Base-by-base conservation (phyloP, 1,140 invertebrate species). In the Chymomyza costata region DNA sequence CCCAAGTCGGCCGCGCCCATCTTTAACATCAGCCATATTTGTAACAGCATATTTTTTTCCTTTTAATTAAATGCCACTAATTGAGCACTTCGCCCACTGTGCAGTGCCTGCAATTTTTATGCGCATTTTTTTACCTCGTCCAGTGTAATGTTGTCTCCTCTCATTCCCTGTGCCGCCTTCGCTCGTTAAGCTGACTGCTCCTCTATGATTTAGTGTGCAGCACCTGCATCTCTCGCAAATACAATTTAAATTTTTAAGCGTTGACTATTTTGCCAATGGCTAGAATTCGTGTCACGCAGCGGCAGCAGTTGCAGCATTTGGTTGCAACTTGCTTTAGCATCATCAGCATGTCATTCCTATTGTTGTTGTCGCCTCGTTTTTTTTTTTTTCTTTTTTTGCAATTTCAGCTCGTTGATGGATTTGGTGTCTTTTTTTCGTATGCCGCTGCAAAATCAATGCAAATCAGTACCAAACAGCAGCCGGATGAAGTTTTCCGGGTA, bases 161-260 rank as follows among this genome's bases (percentile, higher is more conserved):
- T 45, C 43, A 57, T 48, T 50, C 45, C 63, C 31, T 40, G 38
- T 62, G 68, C 73, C 69, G 70, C 70, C 61, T 59, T 80, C 73
- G 58, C 73, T 78, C 71, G 73, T 78, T 78, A 78, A 67, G 73
- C 47, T 32, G 61, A 14, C 15, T 17, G 48, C 38, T 35, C 35
- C 58, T 49, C 69, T 60, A 68, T 74, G 69, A 74, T 74, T 74
- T 74, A 74, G 69, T 76, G 58, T 46, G 59, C 63, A 60, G 59
- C 73, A 78, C 74, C 73, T 73, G 67, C 49, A 49, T 32, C 63
- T 52, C 64, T 49, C 65, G 64, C 73, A 80, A 80, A 80, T 80
- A 81, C 73, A 80, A 80, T 80, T 80, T 80, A 80, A 80, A 80
- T 80, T 81, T 80, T 80, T 80, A 80, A 80, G 73, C 74, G 73